phyloP scores from a whole-genome alignment of 2,797 vertebrate species.

The Amblyraja radiata region DNA sequence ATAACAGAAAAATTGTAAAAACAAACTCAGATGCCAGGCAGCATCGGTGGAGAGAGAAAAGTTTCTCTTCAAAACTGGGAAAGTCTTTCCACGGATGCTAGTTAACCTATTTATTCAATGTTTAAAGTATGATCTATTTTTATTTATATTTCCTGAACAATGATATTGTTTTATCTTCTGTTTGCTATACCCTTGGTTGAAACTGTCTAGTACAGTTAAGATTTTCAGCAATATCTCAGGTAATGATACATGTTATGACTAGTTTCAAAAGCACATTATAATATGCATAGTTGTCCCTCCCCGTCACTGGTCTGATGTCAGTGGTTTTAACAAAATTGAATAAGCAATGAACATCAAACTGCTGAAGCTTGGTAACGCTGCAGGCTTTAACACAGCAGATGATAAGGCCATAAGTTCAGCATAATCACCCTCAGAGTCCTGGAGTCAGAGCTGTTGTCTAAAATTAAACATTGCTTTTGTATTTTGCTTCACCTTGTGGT shows the following conservation, averaged over 20 bases:
- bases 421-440: not conserved
- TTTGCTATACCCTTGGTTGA: not conserved
- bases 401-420: constrained; percentile 16
- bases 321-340: not conserved
- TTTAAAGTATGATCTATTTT: too few species aligned
- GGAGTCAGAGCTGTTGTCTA: constrained; percentile 5
- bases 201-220: not conserved
- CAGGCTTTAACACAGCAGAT: constrained; percentile 24
- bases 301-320: not conserved
- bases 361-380: not conserved
- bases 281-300: not conserved
- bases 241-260: not conserved
- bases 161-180: not conserved
- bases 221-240: not conserved
- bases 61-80: too few species aligned
- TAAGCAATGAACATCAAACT: not conserved
- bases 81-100: too few species aligned
- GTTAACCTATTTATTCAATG: too few species aligned
- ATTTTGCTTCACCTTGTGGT: constrained; percentile 23
- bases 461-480: constrained; percentile 28
- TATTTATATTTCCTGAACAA: too few species aligned
- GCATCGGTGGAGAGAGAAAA: too few species aligned
- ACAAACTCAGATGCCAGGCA: too few species aligned
- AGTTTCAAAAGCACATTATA: not conserved
- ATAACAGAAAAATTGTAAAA: too few species aligned